These are phyloP conservation scores for Ommatoiulus sabulosus DNA, from an alignment of 2,888 invertebrate genomes.

Conservation along the genomic window DNA sequence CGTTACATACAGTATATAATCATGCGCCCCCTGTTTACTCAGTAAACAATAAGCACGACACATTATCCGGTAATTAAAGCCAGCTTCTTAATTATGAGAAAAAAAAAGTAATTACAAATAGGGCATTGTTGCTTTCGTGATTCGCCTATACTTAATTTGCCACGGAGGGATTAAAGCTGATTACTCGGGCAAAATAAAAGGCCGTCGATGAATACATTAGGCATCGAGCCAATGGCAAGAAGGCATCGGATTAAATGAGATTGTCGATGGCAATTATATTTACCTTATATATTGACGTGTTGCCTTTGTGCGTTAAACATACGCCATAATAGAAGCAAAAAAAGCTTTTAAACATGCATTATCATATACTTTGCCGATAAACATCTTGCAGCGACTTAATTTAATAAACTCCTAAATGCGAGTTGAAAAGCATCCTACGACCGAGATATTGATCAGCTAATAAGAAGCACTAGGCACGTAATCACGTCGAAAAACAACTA, in stretches of 20 bases:
- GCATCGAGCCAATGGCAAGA: neutral
- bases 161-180: neutral
- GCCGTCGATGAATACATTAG: neutral
- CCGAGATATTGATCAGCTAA: constrained; percentile 36
- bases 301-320: constrained; percentile 40
- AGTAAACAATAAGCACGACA: neutral
- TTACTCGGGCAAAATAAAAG: constrained; percentile 25
- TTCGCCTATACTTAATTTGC: constrained; percentile 31
- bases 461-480: constrained; percentile 27
- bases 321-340: constrained; percentile 13
- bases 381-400: constrained; percentile 25
- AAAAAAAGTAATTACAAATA: constrained; percentile 3
- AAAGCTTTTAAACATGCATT: constrained; percentile 40
- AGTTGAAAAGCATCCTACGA: constrained; percentile 33
- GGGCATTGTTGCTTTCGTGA: neutral
- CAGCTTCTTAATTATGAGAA: neutral
- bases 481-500: neutral
- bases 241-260: constrained; percentile 37
- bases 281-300: constrained; percentile 25
- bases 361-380: neutral
- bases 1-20: too few relatives aligned
- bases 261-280: constrained; percentile 39
- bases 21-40: neutral
- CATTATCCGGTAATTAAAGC: neutral
- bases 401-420: constrained; percentile 39